These are phyloP conservation scores for Hydraecia micacea DNA, from an alignment of 2,888 invertebrate genomes.

Conservation along the genomic window DNA sequence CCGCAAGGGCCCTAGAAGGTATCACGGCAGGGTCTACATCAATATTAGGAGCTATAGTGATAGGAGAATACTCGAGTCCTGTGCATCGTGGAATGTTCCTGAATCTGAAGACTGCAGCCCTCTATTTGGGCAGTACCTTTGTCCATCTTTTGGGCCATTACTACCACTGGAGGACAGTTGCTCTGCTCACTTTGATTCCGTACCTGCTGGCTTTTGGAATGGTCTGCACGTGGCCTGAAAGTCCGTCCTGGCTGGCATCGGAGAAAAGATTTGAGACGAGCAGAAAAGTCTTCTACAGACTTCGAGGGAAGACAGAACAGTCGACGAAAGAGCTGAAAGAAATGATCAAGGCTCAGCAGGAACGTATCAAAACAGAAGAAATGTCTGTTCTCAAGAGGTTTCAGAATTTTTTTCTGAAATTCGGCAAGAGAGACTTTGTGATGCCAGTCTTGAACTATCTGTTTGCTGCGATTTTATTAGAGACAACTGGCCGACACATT, in stretches of 20 bases:
- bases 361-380: slow-evolving; percentile 22
- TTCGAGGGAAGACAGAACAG: slow-evolving; percentile 81
- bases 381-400: slow-evolving; percentile 1
- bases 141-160: slow-evolving; percentile 71
- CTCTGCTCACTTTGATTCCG: slow-evolving; percentile 67
- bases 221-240: slow-evolving; percentile 89
- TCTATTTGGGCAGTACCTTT: slow-evolving; percentile 69
- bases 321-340: slow-evolving; percentile 68
- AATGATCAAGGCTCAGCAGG: slow-evolving; percentile 70
- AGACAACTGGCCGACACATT: slow-evolving; percentile 69
- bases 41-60: slow-evolving; percentile 74
- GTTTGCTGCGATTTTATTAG: slow-evolving; percentile 65
- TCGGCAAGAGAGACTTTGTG: slow-evolving; percentile 53
- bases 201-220: slow-evolving; percentile 65
- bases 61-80: slow-evolving; percentile 78
- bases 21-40: slow-evolving; percentile 85
- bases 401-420: slow-evolving; percentile 45
- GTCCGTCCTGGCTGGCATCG: slow-evolving; percentile 90
- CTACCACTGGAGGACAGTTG: slow-evolving; percentile 71
- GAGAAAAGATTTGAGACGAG: slow-evolving; percentile 83
- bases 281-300: slow-evolving; percentile 85
- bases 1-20: slow-evolving; percentile 76
- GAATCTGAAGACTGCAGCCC: slow-evolving; percentile 72
- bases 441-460: slow-evolving; percentile 65
- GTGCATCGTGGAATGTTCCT: slow-evolving; percentile 75